phyloP scores from a whole-genome alignment of 2,888 invertebrate species.

The Drosophila mercatorum region DNA sequence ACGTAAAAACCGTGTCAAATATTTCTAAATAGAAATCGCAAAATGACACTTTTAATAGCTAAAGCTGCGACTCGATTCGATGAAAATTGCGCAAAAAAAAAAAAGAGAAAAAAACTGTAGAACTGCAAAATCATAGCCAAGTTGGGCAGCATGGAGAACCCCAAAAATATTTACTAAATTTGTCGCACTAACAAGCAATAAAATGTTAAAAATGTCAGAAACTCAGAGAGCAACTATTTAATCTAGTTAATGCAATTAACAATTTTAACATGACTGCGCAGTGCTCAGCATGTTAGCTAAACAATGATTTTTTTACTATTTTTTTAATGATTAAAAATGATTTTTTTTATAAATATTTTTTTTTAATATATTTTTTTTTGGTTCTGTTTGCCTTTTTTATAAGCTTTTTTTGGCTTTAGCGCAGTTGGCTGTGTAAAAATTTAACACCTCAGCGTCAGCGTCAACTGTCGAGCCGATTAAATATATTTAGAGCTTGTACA shows the following conservation, averaged over 20 bases:
- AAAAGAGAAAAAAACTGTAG: constrained; percentile 33
- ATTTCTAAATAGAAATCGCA: constrained; percentile 67
- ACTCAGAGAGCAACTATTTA: constrained; percentile 77
- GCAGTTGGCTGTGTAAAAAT: constrained; percentile 78
- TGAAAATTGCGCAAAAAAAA: constrained; percentile 30
- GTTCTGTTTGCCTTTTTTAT: background rate
- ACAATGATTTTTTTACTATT: background rate
- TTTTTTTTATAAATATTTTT: constrained; percentile 4
- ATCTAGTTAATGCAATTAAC: constrained; percentile 84
- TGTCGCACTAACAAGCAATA: constrained; percentile 82
- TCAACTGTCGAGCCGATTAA: constrained; percentile 51
- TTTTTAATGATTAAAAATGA: constrained; percentile 41
- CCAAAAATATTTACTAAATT: constrained; percentile 79
- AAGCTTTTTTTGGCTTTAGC: constrained; percentile 50
- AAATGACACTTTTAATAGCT: constrained; percentile 70
- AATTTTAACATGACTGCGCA: constrained; percentile 81
- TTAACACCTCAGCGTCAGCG: constrained; percentile 79
- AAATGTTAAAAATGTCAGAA: constrained; percentile 81
- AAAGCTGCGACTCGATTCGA: constrained; percentile 30
- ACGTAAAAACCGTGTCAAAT: constrained; percentile 74
- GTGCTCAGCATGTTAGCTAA: constrained; percentile 61
- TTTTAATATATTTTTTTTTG: background rate
- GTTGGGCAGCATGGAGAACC: constrained; percentile 50
- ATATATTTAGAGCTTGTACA: background rate
- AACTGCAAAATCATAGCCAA: constrained; percentile 34